Percentiles rank a stretch among this genome's conserved stretches.
phyloP scores from a whole-genome alignment of 2,888 invertebrate genomes.

The Mimumesa dahlbomi region DNA sequence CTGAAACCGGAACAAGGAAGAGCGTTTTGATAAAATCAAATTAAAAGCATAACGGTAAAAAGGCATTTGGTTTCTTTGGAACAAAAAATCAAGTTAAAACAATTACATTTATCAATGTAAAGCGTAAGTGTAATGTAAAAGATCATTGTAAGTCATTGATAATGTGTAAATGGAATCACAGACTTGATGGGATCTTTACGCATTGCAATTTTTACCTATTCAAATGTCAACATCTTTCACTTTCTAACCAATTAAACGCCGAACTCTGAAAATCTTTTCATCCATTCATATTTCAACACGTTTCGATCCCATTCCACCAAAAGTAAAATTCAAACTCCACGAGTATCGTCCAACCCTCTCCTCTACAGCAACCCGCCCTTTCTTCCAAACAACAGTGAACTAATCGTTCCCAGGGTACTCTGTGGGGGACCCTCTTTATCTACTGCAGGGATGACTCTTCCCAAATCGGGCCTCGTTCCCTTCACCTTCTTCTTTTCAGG shows the following conservation, averaged over 20 bases:
- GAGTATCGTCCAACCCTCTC: constrained; percentile 75
- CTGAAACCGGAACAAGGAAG: no score
- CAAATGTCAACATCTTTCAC: no score
- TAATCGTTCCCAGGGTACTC: constrained; percentile 87
- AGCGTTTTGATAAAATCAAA: constrained; percentile 21
- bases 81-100: background rate
- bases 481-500: constrained; percentile 70
- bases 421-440: constrained; percentile 78
- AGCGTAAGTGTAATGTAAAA: background rate
- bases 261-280: no score
- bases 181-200: no score
- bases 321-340: background rate
- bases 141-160: no score
- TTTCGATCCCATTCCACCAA: background rate
- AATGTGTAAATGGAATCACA: no score
- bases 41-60: no score
- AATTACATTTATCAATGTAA: background rate
- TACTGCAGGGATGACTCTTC: constrained; percentile 80
- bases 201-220: no score
- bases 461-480: constrained; percentile 84
- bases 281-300: background rate
- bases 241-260: no score
- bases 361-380: constrained; percentile 90
- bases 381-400: constrained; percentile 90
- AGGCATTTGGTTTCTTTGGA: background rate